Evolutionary conservation across 2,797 vertebrate species (phyloP).

Genomic region (Gallirallus australis): DNA sequence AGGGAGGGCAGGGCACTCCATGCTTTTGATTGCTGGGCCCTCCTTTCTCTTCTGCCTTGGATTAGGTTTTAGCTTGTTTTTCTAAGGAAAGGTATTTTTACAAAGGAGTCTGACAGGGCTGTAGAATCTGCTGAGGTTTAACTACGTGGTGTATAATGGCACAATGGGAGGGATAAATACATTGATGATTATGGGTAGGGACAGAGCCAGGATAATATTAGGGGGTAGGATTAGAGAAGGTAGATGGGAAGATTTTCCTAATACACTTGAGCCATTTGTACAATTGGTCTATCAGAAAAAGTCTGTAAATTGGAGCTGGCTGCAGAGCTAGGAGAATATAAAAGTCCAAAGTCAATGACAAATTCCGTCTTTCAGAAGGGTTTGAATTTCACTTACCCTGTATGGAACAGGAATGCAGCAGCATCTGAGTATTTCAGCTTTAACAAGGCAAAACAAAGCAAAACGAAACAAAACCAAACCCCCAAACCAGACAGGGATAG

Average conservation of each 20-base stretch:
- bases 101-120: background rate
- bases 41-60: background rate
- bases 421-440: background rate
- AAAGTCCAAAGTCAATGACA: background rate
- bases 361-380: background rate
- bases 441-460: background rate
- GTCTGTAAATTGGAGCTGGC: background rate
- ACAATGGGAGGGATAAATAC: background rate
- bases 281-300: background rate
- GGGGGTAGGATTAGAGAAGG: background rate
- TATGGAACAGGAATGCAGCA: background rate
- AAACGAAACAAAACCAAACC: background rate
- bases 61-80: background rate
- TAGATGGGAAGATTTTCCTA: background rate
- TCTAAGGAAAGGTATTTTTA: background rate
- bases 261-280: background rate
- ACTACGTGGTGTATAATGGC: background rate
- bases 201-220: background rate
- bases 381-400: background rate
- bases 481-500: background rate
- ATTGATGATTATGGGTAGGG: background rate
- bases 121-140: conserved; percentile 12
- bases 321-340: background rate
- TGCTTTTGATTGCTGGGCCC: background rate
- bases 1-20: background rate